Conservation (phyloP, 2,797 vertebrate species). For the Galagoides demidoff region DNA sequence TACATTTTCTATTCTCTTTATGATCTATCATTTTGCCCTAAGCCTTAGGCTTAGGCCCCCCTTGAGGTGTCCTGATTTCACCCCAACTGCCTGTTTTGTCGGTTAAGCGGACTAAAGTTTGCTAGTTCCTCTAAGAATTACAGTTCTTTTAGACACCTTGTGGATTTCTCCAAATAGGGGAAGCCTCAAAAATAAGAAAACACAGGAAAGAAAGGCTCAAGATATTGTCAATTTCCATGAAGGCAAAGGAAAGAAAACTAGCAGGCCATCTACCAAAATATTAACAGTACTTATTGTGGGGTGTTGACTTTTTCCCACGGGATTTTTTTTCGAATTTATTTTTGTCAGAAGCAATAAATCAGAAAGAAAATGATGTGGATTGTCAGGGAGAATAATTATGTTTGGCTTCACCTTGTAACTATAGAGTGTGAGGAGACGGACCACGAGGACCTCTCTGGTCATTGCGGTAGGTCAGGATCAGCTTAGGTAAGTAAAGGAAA, state of each 20-base stretch:
- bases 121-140: not conserved
- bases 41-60: not conserved
- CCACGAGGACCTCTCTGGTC: not conserved
- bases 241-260: not conserved
- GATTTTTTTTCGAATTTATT: conserved; percentile 20
- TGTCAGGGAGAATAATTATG: not conserved
- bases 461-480: not conserved
- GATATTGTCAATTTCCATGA: not conserved
- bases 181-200: not conserved
- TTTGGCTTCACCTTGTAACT: conserved; percentile 11
- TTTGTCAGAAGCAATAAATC: not conserved
- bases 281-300: not conserved
- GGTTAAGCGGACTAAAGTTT: conserved; percentile 8
- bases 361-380: not conserved
- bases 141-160: not conserved
- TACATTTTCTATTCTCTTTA: not conserved
- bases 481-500: not conserved
- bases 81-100: not conserved
- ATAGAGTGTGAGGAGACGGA: not conserved
- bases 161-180: not conserved
- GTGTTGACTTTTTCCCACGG: not conserved
- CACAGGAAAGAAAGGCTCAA: not conserved
- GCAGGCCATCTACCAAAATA: not conserved
- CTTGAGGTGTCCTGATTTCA: not conserved
- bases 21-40: not conserved